A percentile compares a stretch with the other conserved stretches of the same genome.
These are phyloP conservation scores for Pyrrhosoma nymphula DNA, from an alignment of 2,888 invertebrate species.

Conservation along the genomic window DNA sequence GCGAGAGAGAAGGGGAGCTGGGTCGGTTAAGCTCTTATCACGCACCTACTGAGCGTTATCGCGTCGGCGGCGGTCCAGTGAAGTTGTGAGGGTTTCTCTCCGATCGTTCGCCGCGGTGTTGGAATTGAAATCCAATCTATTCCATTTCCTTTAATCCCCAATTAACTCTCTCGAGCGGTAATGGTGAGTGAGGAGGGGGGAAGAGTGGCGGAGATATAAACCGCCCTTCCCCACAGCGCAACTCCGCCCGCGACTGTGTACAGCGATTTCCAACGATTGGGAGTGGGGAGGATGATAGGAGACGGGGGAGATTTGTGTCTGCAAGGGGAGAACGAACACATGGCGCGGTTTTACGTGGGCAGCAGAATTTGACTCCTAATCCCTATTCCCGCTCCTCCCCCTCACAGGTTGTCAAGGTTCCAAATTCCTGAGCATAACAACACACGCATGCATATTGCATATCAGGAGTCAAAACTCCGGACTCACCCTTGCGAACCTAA, in stretches of 20 bases:
- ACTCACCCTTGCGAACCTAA: no score
- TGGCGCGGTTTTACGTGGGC: not conserved
- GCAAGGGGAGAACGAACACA: not conserved
- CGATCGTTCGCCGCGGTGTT: not conserved
- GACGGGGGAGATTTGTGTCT: not conserved
- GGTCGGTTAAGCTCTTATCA: not conserved
- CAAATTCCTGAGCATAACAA: not conserved
- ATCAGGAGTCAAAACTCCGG: not conserved
- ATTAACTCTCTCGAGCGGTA: slow-evolving; percentile 36
- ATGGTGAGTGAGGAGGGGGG: not conserved
- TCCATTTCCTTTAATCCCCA: slow-evolving; percentile 55
- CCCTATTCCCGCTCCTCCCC: not conserved
- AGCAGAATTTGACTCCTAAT: not conserved
- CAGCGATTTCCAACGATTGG: not conserved
- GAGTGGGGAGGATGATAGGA: not conserved
- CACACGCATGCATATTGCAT: not conserved
- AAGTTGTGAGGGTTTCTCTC: not conserved
- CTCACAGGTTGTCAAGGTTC: not conserved
- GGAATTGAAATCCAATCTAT: slow-evolving; percentile 54
- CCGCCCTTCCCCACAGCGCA: not conserved
- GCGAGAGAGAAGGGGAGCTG: no score
- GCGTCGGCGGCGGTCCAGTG: not conserved
- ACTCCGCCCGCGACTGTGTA: not conserved
- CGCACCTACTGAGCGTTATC: not conserved
- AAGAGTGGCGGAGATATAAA: not conserved